Percentiles rank a stretch among this genome's conserved stretches.
These are phyloP conservation scores for Entelurus aequoreus DNA, from an alignment of 2,113 vertebrate genomes.

Conservation along the genomic window DNA sequence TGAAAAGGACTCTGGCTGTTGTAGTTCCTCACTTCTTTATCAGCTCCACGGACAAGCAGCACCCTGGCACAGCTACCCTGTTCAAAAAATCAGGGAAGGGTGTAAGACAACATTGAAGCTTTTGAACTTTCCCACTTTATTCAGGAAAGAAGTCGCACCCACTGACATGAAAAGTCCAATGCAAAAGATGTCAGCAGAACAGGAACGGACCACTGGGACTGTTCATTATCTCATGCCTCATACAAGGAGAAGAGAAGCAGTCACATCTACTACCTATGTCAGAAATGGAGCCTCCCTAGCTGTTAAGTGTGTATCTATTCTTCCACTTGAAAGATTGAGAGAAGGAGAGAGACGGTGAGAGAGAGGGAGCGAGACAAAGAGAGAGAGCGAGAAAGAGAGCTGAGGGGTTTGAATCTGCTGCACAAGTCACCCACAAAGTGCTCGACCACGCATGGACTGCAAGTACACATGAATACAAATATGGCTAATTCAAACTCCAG, in stretches of 20 bases:
- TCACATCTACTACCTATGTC: constrained; percentile 32
- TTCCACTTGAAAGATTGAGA: constrained; percentile 44
- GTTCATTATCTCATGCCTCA: constrained; percentile 13
- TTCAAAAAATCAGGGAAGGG: background rate
- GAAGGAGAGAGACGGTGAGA: constrained; percentile 32
- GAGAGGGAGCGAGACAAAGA: constrained; percentile 36
- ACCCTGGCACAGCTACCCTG: constrained; percentile 92
- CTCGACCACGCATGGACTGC: constrained; percentile 63
- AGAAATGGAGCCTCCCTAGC: constrained; percentile 32
- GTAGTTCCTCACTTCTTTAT: constrained; percentile 93
- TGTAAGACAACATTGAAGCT: background rate
- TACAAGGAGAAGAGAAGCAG: constrained; percentile 1
- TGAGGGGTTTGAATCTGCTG: constrained; percentile 63
- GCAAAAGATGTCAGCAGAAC: constrained; percentile 18
- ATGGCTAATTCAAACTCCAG: constrained; percentile 15
- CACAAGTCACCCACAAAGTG: constrained; percentile 71
- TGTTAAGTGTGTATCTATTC: constrained; percentile 35
- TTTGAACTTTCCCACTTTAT: constrained; percentile 32
- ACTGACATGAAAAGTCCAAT: constrained; percentile 21
- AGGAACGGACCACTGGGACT: background rate
- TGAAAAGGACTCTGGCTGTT: constrained; percentile 94
- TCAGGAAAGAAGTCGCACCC: constrained; percentile 6
- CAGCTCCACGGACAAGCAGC: constrained; percentile 85
- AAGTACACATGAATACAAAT: constrained; percentile 43
- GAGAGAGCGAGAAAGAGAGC: constrained; percentile 53